Percentiles rank a stretch among this genome's conserved stretches.
Evolutionary conservation across 2,113 vertebrate species (phyloP).

Genomic region (Hiodon tergisus): DNA sequence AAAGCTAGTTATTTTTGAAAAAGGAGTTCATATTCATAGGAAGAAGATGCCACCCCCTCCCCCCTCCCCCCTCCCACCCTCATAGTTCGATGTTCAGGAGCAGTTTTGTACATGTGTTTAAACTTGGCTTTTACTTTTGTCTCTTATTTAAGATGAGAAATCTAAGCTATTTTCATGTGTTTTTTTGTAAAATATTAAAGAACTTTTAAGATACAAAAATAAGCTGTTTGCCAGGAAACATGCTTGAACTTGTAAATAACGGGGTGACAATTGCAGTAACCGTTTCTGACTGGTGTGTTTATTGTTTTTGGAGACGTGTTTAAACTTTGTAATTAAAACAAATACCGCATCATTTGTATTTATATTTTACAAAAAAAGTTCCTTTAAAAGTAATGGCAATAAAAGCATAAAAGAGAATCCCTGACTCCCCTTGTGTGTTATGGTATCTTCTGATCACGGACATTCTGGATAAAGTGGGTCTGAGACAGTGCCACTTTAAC

Average conservation of each 20-base stretch:
- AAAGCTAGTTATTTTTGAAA: conserved; percentile 81
- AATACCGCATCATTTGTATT: conserved; percentile 97
- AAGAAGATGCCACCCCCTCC: no score
- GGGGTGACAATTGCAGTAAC: conserved; percentile 70
- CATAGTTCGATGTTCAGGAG: conserved; percentile 74
- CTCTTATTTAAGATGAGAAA: conserved; percentile 93
- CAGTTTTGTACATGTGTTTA: conserved; percentile 75
- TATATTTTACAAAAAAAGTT: conserved; percentile 98
- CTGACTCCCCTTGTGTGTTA: conserved; percentile 24
- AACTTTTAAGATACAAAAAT: conserved; percentile 73
- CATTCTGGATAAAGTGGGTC: neutral
- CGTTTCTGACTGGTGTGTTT: conserved; percentile 85
- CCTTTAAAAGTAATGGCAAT: conserved; percentile 92
- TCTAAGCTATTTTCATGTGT: conserved; percentile 86
- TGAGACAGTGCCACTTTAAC: no score
- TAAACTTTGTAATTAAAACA: conserved; percentile 98
- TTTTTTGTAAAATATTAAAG: conserved; percentile 86
- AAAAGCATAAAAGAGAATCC: conserved; percentile 58
- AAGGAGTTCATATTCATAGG: conserved; percentile 64
- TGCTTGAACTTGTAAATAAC: conserved; percentile 91
- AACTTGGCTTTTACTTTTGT: conserved; percentile 73
- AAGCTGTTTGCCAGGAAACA: conserved; percentile 75
- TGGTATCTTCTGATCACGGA: conserved; percentile 2
- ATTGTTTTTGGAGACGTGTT: conserved; percentile 87
- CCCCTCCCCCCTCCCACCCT: conserved; percentile 43